Evolutionary conservation across 2,888 invertebrate genomes (phyloP).

Genomic region (Microdon myrmicae): DNA sequence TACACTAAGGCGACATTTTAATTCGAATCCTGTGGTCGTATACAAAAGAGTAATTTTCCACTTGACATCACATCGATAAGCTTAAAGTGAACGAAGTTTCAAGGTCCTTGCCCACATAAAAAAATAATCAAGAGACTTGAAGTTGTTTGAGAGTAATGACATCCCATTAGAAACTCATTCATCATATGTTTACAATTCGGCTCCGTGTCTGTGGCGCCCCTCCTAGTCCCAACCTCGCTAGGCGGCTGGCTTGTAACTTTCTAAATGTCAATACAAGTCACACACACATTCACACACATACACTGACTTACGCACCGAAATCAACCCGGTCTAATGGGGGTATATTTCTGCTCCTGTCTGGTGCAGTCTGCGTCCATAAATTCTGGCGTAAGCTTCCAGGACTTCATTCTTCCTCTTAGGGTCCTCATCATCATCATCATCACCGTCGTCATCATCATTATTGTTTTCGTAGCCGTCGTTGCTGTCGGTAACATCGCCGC

Average conservation of each 20-base stretch:
- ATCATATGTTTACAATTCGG: constrained; percentile 3
- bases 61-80: too few species aligned
- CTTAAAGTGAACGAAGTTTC: too few species aligned
- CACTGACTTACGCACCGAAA: constrained; percentile 4
- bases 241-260: constrained; percentile 23
- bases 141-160: constrained; percentile 40
- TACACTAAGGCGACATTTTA: too few species aligned
- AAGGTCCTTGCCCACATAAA: too few species aligned
- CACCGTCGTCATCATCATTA: constrained; percentile 2
- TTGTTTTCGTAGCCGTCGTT: not conserved
- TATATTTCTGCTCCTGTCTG: constrained; percentile 12
- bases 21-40: too few species aligned
- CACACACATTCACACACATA: constrained; percentile 16
- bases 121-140: too few species aligned
- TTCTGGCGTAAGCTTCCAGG: constrained; percentile 30
- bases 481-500: too few species aligned
- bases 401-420: constrained; percentile 17
- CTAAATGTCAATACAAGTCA: constrained; percentile 34
- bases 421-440: constrained; percentile 35
- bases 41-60: too few species aligned
- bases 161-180: constrained; percentile 26
- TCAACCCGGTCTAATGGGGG: not conserved
- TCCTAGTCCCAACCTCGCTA: not conserved
- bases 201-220: too few species aligned
- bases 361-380: constrained; percentile 43